Percentiles rank a stretch among this genome's conserved stretches.
These are phyloP conservation scores for Chelonus formosanus DNA, from an alignment of 2,888 invertebrate species.

Conservation along the genomic window DNA sequence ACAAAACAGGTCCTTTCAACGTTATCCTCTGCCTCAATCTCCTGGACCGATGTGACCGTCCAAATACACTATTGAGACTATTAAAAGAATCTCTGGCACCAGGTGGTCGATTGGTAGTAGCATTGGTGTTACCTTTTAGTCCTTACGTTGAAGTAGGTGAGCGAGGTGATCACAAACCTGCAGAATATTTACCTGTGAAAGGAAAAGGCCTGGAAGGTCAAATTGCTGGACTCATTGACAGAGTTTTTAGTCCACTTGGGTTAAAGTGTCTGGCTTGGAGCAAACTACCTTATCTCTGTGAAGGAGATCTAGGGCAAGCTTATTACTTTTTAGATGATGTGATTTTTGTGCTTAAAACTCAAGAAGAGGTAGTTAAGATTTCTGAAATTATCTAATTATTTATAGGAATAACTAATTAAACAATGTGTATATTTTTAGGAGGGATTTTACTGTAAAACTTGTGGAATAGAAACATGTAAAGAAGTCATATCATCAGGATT, in stretches of 20 bases:
- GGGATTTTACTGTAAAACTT: no score
- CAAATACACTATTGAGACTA: conserved; percentile 79
- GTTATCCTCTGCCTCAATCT: conserved; percentile 91
- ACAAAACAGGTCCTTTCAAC: conserved; percentile 70
- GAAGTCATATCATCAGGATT: no score
- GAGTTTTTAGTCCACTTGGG: conserved; percentile 73
- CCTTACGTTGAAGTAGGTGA: conserved; percentile 92
- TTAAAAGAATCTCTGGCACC: conserved; percentile 78
- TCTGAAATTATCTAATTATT: not conserved
- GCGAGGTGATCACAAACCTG: conserved; percentile 76
- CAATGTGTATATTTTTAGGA: no score
- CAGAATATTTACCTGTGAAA: conserved; percentile 74
- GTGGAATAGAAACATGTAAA: no score
- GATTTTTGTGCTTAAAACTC: conserved; percentile 79
- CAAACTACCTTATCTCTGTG: conserved; percentile 93
- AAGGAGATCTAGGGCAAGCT: conserved; percentile 91
- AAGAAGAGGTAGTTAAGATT: conserved; percentile 40
- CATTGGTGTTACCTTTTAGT: conserved; percentile 91
- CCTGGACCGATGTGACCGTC: conserved; percentile 90
- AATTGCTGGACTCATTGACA: conserved; percentile 73
- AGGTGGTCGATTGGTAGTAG: conserved; percentile 82
- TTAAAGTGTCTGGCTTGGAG: conserved; percentile 86
- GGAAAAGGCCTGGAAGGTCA: conserved; percentile 83
- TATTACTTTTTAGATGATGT: conserved; percentile 93
- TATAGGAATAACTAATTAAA: no score